Percentiles rank a stretch among this genome's conserved stretches.
phyloP scores from a whole-genome alignment of 2,797 vertebrate genomes.

The Manis crassicaudata region DNA sequence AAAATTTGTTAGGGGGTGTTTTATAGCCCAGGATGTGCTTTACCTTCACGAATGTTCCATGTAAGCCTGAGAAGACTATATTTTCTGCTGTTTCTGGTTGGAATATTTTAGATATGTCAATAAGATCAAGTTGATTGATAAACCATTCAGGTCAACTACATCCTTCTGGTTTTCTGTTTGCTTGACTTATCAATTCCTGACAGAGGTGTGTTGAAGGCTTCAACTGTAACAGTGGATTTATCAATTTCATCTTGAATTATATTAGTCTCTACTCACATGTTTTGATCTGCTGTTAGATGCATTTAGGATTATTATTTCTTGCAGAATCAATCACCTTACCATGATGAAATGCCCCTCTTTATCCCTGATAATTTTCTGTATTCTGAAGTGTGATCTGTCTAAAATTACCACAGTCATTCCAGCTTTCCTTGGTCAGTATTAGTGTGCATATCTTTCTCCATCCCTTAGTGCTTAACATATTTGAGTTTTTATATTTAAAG shows the following conservation, averaged over 20 bases:
- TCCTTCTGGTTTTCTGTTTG: slow-evolving; percentile 52
- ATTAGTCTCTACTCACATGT: neutral
- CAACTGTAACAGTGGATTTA: neutral
- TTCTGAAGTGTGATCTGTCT: neutral
- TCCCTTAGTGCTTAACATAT: neutral
- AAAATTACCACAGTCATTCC: neutral
- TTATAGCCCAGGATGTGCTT: neutral
- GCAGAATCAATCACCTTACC: neutral
- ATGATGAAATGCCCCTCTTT: neutral
- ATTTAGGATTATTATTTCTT: neutral
- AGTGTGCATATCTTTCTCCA: neutral
- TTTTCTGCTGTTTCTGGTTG: neutral
- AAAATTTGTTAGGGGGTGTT: neutral
- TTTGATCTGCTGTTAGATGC: neutral
- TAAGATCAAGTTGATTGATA: slow-evolving; percentile 57
- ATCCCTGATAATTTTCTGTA: neutral
- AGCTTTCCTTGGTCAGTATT: neutral
- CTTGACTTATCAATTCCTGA: slow-evolving; percentile 4
- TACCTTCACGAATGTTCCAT: neutral
- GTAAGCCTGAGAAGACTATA: neutral
- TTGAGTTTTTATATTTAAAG: neutral
- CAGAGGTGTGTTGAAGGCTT: neutral
- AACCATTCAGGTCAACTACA: slow-evolving; percentile 25
- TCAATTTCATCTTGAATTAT: slow-evolving; percentile 4
- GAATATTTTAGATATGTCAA: slow-evolving; percentile 63